Percentiles rank a stretch among this genome's conserved stretches.
Evolutionary conservation across 2,797 vertebrate genomes (phyloP).

Genomic region (Microchirus variegatus): DNA sequence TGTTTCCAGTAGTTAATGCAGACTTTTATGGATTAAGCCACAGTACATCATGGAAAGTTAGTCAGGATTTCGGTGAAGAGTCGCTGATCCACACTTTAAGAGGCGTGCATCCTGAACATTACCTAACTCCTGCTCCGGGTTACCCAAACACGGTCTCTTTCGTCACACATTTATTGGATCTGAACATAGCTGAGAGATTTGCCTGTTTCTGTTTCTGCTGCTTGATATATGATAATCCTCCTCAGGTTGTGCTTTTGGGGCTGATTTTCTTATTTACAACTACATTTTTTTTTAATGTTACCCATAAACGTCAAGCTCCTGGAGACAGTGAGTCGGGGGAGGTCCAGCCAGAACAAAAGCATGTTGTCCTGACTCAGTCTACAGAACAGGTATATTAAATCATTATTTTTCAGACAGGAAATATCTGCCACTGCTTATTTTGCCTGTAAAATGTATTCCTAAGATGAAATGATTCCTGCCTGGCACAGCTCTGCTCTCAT

Average conservation of each 20-base stretch:
- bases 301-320: constrained; percentile 75
- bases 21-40: constrained; percentile 28
- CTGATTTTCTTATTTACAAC: constrained; percentile 73
- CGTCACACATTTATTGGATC: constrained; percentile 64
- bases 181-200: constrained; percentile 61
- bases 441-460: constrained; percentile 76
- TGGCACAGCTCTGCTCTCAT: constrained; percentile 56
- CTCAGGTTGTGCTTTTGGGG: constrained; percentile 60
- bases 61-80: constrained; percentile 57
- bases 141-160: constrained; percentile 69
- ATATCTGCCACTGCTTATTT: constrained; percentile 75
- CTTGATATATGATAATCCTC: constrained; percentile 74
- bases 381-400: constrained; percentile 73
- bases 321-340: constrained; percentile 75
- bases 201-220: constrained; percentile 65
- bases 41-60: constrained; percentile 59
- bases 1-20: constrained; percentile 40
- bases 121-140: constrained; percentile 73
- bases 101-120: constrained; percentile 73
- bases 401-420: constrained; percentile 79
- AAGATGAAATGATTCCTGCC: constrained; percentile 75
- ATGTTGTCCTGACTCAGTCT: constrained; percentile 74
- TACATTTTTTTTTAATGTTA: constrained; percentile 58
- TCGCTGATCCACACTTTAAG: constrained; percentile 55
- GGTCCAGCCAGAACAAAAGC: constrained; percentile 76